Percentiles rank a stretch among this genome's conserved stretches.
Evolutionary conservation across 2,113 vertebrate genomes (phyloP).

Genomic region (Saguinus midas): DNA sequence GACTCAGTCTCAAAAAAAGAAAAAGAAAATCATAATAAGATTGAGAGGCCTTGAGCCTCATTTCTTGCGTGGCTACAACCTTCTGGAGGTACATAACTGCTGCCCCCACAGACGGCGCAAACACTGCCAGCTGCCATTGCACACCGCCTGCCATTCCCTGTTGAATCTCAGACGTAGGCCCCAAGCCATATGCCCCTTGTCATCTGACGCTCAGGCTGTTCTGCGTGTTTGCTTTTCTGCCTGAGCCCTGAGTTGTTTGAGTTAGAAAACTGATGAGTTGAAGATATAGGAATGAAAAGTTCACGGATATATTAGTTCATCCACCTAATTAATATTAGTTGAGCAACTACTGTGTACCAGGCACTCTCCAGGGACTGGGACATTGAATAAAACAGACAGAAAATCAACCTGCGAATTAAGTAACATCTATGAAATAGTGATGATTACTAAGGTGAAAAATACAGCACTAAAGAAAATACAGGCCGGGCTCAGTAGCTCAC

Average conservation of each 20-base stretch:
- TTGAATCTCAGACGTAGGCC: background rate
- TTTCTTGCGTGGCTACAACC: background rate
- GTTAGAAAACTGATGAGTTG: background rate
- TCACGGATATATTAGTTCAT: background rate
- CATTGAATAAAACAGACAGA: background rate
- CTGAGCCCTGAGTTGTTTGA: background rate
- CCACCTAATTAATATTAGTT: too few species aligned
- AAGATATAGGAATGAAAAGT: background rate
- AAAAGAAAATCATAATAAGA: background rate
- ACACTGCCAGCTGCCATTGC: background rate
- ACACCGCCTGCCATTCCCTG: background rate
- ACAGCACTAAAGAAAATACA: background rate
- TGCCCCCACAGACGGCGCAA: background rate
- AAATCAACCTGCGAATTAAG: background rate
- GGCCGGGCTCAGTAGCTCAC: too few species aligned
- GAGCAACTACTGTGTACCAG: background rate
- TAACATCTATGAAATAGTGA: background rate
- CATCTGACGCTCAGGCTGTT: background rate
- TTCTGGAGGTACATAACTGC: background rate
- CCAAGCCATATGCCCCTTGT: rapidly evolving
- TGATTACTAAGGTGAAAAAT: background rate
- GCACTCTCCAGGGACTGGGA: background rate
- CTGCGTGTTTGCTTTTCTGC: too few species aligned
- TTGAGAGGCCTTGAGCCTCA: background rate
- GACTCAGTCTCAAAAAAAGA: too few species aligned